Base-by-base conservation (phyloP, 1,140 invertebrate genomes). In the Microplitis demolitor region DNA sequence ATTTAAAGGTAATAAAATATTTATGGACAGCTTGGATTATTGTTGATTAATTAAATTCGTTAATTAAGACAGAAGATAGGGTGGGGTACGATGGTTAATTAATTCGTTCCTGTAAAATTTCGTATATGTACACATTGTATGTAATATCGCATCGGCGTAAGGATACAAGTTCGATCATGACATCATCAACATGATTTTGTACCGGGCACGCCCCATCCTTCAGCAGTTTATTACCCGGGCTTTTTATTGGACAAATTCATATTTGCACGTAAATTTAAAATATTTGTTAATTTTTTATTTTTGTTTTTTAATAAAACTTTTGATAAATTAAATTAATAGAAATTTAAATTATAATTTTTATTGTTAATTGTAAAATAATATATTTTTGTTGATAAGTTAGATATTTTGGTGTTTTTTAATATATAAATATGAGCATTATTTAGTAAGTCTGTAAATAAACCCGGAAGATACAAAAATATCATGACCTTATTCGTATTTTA, bases 151-250 rank as follows among this genome's bases (percentile, higher is more conserved):
- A 56, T 54, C 50, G 66, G 74, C 76, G 74, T 51, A 76, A 72
- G 66, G 63, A 75, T 74, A 76, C 69, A 76, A 74, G 71, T 66
- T 75, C 61, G 58, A 58, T 74, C 77, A 78, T 83, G 82, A 83
- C 82, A 82, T 83, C 82, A 83, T 82, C 79, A 79, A 81, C 62
- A 79, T 76, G 77, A 78, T 76, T 81, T 80, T 72, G 75, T 74
- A 75, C 74, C 77, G 80, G 80, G 68, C 81, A 83, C 81, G 81
- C 81, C 81, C 81, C 80, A 78, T 81, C 79, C 73, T 82, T 72
- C 69, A 50, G 13, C 69, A 60, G 13, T 33, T 69, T 61, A 62
- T 76, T 76, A 14, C 37, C 60, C 14, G n/a, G 13, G n/a, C 61
- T 54, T 75, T 75, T 72, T 66, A 68, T 62, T 62, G 63, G 58